Conservation (phyloP, 2,797 vertebrate species). For the Siniperca scherzeri region DNA sequence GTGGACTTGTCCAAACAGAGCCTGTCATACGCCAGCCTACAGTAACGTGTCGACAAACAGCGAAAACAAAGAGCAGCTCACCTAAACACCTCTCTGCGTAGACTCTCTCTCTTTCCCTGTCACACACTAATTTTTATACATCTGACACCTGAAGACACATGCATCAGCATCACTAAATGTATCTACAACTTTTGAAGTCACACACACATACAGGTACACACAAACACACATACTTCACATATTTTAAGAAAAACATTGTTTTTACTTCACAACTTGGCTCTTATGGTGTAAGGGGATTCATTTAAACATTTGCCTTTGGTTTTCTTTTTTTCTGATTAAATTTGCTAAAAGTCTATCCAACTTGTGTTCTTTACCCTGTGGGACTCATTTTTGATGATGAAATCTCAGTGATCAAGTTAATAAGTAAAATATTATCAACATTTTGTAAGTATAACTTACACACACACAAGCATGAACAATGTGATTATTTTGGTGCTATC, state of each 20-base stretch:
- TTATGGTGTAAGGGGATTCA: not conserved
- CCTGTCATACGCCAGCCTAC: constrained; percentile 64
- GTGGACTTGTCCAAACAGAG: constrained; percentile 79
- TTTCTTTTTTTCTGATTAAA: not conserved
- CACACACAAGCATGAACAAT: no score
- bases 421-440: not conserved
- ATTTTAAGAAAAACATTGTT: not conserved
- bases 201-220: not conserved
- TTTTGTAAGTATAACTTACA: not conserved
- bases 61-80: constrained; percentile 64
- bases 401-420: not conserved
- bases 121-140: constrained; percentile 8
- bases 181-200: not conserved
- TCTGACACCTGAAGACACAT: constrained; percentile 39
- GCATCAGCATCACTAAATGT: not conserved
- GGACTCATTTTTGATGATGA: not conserved
- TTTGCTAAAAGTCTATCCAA: not conserved
- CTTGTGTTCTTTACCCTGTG: not conserved
- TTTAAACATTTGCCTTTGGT: not conserved
- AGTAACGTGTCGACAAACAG: constrained; percentile 61
- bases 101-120: constrained; percentile 8
- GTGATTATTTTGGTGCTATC: no score
- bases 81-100: constrained; percentile 46
- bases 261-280: not conserved
- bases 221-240: not conserved